Evolutionary conservation across 23 tunicate genomes (phyloP).

Genomic region (Aplidium turbinatum): DNA sequence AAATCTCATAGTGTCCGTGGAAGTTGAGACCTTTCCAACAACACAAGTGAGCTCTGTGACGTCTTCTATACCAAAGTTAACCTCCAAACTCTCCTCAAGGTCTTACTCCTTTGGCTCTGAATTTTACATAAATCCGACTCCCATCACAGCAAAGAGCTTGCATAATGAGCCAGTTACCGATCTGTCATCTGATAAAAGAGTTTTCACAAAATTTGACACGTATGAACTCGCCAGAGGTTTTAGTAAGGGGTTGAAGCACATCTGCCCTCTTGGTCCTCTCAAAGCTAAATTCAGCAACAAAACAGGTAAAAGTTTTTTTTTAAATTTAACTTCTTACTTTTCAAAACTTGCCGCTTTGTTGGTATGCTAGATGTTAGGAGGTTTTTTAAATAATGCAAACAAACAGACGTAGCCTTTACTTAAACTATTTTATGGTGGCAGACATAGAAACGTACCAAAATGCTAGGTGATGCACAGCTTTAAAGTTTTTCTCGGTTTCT

Average conservation of each 20-base stretch:
- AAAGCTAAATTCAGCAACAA: conserved; percentile 21
- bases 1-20: conserved; percentile 38
- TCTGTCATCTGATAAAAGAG: background rate
- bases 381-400: no score
- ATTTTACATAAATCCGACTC: background rate
- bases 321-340: background rate
- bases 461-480: no score
- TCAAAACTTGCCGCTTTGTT: background rate
- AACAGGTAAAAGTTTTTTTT: background rate
- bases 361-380: no score
- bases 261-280: conserved; percentile 19
- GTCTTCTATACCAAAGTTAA: background rate
- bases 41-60: background rate
- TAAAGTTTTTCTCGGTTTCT: no score
- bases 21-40: conserved; percentile 12
- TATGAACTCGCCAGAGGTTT: conserved; percentile 67
- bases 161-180: background rate
- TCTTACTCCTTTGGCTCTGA: background rate
- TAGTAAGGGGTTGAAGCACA: conserved; percentile 24
- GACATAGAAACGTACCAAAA: no score
- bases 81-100: background rate
- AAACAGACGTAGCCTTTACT: no score
- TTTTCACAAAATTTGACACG: conserved; percentile 30
- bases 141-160: background rate
- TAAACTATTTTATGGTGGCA: background rate